Evolutionary conservation across 2,888 invertebrate genomes (phyloP), one percentile per base, ranked within the genome.

Genomic region (Frankliniella intonsa): DNA sequence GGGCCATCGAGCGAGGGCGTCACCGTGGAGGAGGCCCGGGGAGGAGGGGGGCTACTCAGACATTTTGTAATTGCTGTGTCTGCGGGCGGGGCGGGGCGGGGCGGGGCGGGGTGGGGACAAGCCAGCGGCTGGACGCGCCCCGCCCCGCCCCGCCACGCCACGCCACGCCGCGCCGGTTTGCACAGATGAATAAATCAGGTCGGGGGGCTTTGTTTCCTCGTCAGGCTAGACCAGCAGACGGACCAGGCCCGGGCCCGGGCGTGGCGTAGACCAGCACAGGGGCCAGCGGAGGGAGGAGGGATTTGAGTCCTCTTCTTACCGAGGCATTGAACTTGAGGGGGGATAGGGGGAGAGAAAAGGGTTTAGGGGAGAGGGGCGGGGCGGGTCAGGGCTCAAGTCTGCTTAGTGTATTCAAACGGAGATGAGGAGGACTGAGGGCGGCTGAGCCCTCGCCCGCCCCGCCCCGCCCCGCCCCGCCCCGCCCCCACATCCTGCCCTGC

Each of bases 31-130:
- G 38, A 5, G 38, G 38, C 3, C 14, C 62, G 17, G 62, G n/a
- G 62, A 7, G 69, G 69, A 3, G 69, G 25, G 69, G 69, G 17
- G 3, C 55, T 22, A 11, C 69, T 69, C 22, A 69, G 69, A 69
- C 69, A 69, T 69, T 69, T 69, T 69, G 69, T 69, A 69, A 69
- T 69, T 69, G 69, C 69, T 22, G 22, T 69, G 69, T 69, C 69
- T 69, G 69, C 22, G 69, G n/a, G 17, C 19, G 69, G 69, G 69
- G 69, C 69, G 69, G 22, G 69, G 69, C 55, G 55, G 14, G 17
- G 14, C 55, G 22, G 69, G 69, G 69, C 3, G 69, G 25, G 69
- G 17, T 8, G 17, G 17, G 55, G 22, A 22, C 7, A 11, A 5
- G 65, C 1, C 55, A 17, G 3, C 12, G 55, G 14, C 14, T 14